Evolutionary conservation across 2,888 invertebrate species (phyloP), one percentile per base, ranked within the genome.

Genomic region (Drosophila neonasuta): DNA sequence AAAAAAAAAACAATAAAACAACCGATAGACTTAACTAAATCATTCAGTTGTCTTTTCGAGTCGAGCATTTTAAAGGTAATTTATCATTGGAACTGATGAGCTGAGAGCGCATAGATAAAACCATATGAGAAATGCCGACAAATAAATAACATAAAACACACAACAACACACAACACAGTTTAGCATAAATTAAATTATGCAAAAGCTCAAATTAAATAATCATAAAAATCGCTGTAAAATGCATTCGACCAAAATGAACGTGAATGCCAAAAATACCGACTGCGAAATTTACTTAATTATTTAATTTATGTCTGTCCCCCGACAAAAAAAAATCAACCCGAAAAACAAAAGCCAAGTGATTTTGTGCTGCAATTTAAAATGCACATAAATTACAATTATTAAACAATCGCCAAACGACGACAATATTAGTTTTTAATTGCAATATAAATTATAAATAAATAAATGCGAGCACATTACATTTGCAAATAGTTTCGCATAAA

Each of bases 401-500:
- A 15, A 41, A 52, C 58, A 59, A 57, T 42, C 17, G 32, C 36
- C 39, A 9, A 10, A 30, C 63, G 74, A 59, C 67, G 69, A 77
- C 75, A 81, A 84, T 81, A 81, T 81, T 81, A 84, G 80, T 71
- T 84, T 81, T 81, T 81, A 81, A 81, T 81, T 81, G 81, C 81
- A 69, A 81, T 76, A 79, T 82, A 81, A 81, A 81, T 81, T 81
- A 81, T 82, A 81, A 71, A 85, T 81, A 82, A 82, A 84, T 60
- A 62, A 62, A 57, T 58, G 58, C 45, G 41, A 50, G 45, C 58
- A 51, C 52, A 60, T 32, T 49, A 60, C 57, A 52, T 59, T 63
- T 51, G 69, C 61, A 54, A 74, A 75, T 71, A 71, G 70, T 79
- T 71, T 83, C 6, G 71, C 84, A 84, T 83, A 84, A 74, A 83